Conservation (phyloP, 2,888 invertebrate genomes). For the Drosophila planitibia region DNA sequence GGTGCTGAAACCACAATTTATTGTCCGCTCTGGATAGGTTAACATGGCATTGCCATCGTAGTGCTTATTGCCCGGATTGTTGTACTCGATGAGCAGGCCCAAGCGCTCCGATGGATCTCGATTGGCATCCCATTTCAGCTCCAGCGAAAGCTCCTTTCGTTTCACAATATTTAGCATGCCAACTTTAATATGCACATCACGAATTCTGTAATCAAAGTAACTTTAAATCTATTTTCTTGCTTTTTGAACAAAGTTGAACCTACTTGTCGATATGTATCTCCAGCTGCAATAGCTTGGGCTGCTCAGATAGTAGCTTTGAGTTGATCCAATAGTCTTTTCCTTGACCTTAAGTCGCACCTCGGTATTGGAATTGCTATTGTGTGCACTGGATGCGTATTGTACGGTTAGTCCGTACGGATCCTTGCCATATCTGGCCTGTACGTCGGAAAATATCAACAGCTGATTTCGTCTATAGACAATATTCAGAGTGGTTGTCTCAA, state of each 20-base stretch:
- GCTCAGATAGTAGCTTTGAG: conserved; percentile 88
- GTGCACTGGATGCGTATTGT: conserved; percentile 88
- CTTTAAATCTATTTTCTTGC: too few relatives aligned
- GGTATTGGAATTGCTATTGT: conserved; percentile 88
- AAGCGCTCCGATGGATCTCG: conserved; percentile 90
- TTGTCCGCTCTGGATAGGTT: conserved; percentile 91
- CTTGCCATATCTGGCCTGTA: conserved; percentile 88
- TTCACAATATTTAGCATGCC: conserved; percentile 87
- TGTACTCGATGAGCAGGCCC: conserved; percentile 87
- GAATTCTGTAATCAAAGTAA: conserved; percentile 86
- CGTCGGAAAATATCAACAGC: conserved; percentile 88
- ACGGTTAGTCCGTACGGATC: conserved; percentile 89
- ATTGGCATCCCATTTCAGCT: conserved; percentile 94
- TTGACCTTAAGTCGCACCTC: conserved; percentile 88
- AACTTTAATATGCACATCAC: conserved; percentile 90
- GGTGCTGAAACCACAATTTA: conserved; percentile 89
- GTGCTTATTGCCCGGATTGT: conserved; percentile 87
- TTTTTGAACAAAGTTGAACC: conserved; percentile 78
- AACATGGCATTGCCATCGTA: conserved; percentile 88
- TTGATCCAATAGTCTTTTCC: conserved; percentile 89
- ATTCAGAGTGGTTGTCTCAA: conserved; percentile 89
- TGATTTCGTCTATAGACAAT: conserved; percentile 90
- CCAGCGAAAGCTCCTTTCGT: conserved; percentile 89
- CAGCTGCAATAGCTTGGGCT: conserved; percentile 88
- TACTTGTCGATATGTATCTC: conserved; percentile 93